phyloP scores from a whole-genome alignment of 2,113 vertebrate species.

The Entelurus aequoreus region DNA sequence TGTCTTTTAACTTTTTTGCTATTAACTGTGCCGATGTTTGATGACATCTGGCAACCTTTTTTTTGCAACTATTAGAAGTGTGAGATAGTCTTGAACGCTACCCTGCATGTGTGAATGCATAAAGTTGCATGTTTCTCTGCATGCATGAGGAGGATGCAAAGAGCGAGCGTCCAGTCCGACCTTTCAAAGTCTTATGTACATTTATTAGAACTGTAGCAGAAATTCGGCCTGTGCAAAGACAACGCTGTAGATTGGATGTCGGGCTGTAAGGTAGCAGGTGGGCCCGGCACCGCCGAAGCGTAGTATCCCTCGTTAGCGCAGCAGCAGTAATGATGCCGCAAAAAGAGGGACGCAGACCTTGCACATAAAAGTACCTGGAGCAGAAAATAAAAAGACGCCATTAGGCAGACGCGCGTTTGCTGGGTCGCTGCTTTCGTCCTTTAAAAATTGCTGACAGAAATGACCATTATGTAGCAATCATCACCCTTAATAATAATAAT shows the following conservation, averaged over 20 bases:
- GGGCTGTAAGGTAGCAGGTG: slow-evolving; percentile 65
- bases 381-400: slow-evolving; percentile 79
- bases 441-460: slow-evolving; percentile 59
- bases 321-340: slow-evolving; percentile 65
- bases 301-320: slow-evolving; percentile 68
- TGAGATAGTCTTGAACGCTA: slow-evolving; percentile 27
- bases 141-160: slow-evolving; percentile 52
- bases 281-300: slow-evolving; percentile 64
- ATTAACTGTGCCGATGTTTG: slow-evolving; percentile 55
- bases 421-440: slow-evolving; percentile 75
- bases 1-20: slow-evolving; percentile 46
- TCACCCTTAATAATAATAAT: slow-evolving; percentile 8
- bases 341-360: slow-evolving; percentile 69
- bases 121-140: slow-evolving; percentile 47
- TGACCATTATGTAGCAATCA: background rate
- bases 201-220: background rate
- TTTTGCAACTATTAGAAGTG: slow-evolving; percentile 13
- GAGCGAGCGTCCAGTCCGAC: slow-evolving; percentile 38
- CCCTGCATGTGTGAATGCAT: slow-evolving; percentile 21
- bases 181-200: slow-evolving; percentile 18
- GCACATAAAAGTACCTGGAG: slow-evolving; percentile 80
- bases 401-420: slow-evolving; percentile 79
- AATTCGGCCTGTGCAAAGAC: background rate
- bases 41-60: slow-evolving; percentile 27
- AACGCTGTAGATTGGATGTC: too few species aligned